Evolutionary conservation across 2,797 vertebrate species (phyloP).

Genomic region (Pogoniulus pusillus): DNA sequence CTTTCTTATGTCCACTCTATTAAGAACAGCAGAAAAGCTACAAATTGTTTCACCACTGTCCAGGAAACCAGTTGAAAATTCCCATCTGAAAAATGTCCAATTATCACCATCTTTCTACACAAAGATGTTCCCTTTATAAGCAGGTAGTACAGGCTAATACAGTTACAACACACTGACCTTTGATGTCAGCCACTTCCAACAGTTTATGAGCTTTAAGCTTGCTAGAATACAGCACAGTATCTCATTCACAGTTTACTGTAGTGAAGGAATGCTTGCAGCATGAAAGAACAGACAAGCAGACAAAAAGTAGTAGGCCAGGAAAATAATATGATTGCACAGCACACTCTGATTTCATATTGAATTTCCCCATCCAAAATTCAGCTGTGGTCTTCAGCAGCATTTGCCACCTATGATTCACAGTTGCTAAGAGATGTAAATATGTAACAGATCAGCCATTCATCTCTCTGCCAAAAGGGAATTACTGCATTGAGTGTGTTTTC

Average conservation of each 20-base stretch:
- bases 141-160: neutral
- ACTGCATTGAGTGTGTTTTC: neutral
- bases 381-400: neutral
- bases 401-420: neutral
- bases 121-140: neutral
- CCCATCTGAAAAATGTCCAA: neutral
- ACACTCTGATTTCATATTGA: neutral
- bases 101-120: neutral
- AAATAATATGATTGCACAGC: neutral
- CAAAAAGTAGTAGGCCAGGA: neutral
- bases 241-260: neutral
- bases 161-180: neutral
- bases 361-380: neutral
- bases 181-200: neutral
- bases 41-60: neutral
- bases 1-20: neutral
- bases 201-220: neutral
- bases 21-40: neutral
- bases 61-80: neutral
- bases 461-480: neutral
- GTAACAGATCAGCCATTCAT: neutral
- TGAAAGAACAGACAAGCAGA: neutral
- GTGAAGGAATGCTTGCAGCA: neutral
- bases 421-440: neutral
- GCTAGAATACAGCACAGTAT: neutral